These are phyloP conservation scores for Malurus leucopterus DNA, from an alignment of 2,797 vertebrate species.

Conservation along the genomic window DNA sequence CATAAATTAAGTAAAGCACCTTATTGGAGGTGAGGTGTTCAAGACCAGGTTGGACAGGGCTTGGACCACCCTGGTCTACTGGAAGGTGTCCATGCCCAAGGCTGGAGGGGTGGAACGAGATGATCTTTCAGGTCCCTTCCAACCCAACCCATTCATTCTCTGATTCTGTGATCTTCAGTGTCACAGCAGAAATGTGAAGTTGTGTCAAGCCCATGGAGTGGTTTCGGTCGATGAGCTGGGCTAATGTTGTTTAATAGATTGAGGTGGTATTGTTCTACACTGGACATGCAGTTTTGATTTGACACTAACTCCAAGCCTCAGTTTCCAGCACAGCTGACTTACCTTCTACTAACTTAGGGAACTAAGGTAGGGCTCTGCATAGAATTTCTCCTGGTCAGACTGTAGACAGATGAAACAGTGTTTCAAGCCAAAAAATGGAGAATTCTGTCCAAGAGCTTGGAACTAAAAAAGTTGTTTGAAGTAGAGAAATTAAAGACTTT, in stretches of 20 bases:
- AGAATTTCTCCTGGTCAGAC: neutral
- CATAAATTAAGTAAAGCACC: accelerated
- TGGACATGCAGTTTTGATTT: neutral
- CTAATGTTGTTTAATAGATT: neutral
- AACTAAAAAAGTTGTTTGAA: neutral
- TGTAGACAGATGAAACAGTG: neutral
- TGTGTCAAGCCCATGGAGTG: neutral
- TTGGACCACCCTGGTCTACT: neutral
- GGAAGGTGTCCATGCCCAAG: neutral
- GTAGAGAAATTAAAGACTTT: neutral
- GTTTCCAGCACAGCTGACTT: neutral
- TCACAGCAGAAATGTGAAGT: neutral
- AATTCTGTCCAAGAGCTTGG: neutral
- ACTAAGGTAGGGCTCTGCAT: neutral
- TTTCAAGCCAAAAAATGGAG: neutral
- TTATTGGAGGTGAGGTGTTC: neutral
- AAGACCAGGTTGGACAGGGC: neutral
- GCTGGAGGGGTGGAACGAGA: neutral
- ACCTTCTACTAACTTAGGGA: neutral
- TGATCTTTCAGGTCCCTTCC: neutral
- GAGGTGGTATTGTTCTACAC: neutral
- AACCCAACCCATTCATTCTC: neutral
- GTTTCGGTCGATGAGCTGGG: neutral
- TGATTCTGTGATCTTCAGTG: neutral
- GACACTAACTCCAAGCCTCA: neutral